Base-by-base conservation (phyloP, 2,888 invertebrate genomes). In the Creontiades dilutus region DNA sequence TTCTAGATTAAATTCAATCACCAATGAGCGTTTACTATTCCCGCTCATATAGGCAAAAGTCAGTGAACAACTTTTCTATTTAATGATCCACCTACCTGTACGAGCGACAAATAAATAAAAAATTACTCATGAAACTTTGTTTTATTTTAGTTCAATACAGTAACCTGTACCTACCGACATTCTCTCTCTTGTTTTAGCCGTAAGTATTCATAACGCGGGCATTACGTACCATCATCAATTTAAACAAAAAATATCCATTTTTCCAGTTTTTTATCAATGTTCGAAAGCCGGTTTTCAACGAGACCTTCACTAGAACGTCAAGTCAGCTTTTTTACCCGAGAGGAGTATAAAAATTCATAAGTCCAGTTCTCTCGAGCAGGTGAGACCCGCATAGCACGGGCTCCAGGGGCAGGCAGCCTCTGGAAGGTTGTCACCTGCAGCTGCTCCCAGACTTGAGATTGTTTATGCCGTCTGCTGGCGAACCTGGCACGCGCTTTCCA, bases 311-410 rank as follows among this genome's bases (percentile, higher is more conserved):
- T 52, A 14, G 23, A 68, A 12, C 27, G 23, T 27, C 68, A 68
- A 23, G 19, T 19, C 68, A 23, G 23, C 23, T 68, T 68, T 68
- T 68, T 68, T 68, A 0, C 68, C n/a, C 19, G 61, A n/a, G 16
- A 9, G 23, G 68, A 68, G 19, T 19, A 78, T 78, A 78, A 78
- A 82, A 82, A 82, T 52, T 52, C 82, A 48, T 52, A 82, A 27
- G 48, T 82, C 52, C 82, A 52, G 48, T 82, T 52, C 55, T 82
- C 19, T 23, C 23, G 47, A 19, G 82, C 82, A 82, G 82, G 82
- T 82, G 82, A 82, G 82, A 82, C 82, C 82, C 82, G 82, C 82
- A 82, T 82, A 82, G 82, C 82, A 82, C 82, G 82, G 82, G 82
- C 14, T 27, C 47, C 52, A 13, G n/a, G 55, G 78, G 37, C 23